These are phyloP conservation scores for Nipponia nippon DNA, from an alignment of 2,113 vertebrate genomes.

Conservation along the genomic window DNA sequence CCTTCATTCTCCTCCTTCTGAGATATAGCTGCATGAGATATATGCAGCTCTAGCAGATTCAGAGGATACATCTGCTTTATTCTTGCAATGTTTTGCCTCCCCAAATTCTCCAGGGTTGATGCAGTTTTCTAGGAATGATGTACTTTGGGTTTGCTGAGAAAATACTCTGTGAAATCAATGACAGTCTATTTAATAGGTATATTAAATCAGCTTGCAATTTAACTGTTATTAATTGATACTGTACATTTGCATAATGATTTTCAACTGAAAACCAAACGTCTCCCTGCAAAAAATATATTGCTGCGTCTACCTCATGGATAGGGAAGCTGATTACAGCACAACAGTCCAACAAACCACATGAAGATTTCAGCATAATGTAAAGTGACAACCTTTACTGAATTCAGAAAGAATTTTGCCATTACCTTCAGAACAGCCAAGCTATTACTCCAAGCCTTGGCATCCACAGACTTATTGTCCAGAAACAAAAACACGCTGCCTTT, in stretches of 20 bases:
- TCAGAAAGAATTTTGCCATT: background rate
- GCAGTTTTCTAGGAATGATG: accelerated
- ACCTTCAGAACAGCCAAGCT: background rate
- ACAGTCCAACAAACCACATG: background rate
- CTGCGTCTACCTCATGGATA: background rate
- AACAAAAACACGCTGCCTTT: background rate
- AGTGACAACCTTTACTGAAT: background rate
- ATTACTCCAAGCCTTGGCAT: background rate
- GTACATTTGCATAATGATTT: background rate
- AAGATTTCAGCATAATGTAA: background rate
- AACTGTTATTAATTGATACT: background rate
- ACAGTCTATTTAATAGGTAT: background rate
- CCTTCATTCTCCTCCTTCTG: background rate
- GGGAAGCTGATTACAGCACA: background rate
- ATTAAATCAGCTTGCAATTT: background rate
- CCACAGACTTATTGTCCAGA: background rate
- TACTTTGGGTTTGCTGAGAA: background rate
- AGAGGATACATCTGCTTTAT: background rate
- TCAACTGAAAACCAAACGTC: background rate
- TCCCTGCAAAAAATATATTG: background rate
- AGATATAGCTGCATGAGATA: background rate
- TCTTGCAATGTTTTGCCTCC: background rate
- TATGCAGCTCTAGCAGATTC: background rate
- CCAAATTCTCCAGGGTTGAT: background rate
- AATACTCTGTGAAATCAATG: background rate